Evolutionary conservation across 2,888 invertebrate species (phyloP).

Genomic region (Phragmatobia fuliginosa): DNA sequence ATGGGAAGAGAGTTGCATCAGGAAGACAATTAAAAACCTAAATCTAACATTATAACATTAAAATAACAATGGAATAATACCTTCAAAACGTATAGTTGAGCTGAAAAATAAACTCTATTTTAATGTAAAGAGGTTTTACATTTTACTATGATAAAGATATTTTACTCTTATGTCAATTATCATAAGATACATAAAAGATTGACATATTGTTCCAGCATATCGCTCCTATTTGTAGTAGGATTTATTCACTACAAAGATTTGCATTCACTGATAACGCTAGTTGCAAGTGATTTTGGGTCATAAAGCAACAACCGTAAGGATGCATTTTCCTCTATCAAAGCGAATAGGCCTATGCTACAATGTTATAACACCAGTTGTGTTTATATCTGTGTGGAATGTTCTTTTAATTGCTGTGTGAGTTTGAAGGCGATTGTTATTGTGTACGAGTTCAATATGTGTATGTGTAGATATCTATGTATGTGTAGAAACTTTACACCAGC

Average conservation of each 20-base stretch:
- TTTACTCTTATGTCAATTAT: not conserved
- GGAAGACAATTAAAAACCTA: constrained; percentile 37
- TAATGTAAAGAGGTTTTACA: not conserved
- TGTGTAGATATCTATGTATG: too few species aligned
- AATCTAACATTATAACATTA: constrained; percentile 7
- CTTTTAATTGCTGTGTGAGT: too few species aligned
- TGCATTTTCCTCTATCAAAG: too few species aligned
- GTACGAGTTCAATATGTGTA: too few species aligned
- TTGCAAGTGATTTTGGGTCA: constrained; percentile 17
- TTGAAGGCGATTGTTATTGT: too few species aligned
- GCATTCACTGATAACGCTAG: constrained; percentile 29
- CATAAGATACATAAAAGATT: not conserved
- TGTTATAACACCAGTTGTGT: too few species aligned
- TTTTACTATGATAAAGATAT: not conserved
- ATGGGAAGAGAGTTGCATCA: constrained; percentile 45
- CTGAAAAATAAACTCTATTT: constrained; percentile 15
- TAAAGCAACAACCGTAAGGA: too few species aligned
- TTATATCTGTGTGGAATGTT: too few species aligned
- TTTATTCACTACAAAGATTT: constrained; percentile 22
- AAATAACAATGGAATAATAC: constrained; percentile 12
- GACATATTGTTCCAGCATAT: not conserved
- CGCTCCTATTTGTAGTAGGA: not conserved
- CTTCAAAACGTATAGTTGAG: constrained; percentile 8
- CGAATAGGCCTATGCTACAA: too few species aligned
- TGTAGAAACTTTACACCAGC: too few species aligned